Evolutionary conservation across 2,888 invertebrate genomes (phyloP).

Genomic region (Dichetophora obliterata): DNA sequence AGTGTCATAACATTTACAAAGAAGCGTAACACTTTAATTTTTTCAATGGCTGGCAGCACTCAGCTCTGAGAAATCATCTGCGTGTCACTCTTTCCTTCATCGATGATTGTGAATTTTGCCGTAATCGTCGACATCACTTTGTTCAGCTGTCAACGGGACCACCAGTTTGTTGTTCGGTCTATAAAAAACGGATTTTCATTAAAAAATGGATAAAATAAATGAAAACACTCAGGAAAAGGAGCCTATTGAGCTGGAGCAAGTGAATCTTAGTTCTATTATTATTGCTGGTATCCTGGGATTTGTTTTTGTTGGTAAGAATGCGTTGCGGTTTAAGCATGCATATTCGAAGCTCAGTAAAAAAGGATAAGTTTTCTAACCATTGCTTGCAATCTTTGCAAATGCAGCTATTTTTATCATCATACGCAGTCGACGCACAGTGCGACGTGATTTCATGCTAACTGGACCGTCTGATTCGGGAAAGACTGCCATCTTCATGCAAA

Average conservation of each 20-base stretch:
- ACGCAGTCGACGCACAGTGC: conserved; percentile 65
- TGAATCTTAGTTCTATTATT: conserved; percentile 59
- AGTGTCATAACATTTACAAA: too few species aligned
- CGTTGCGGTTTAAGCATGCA: conserved; percentile 14
- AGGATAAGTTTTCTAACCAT: background rate
- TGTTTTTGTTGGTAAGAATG: conserved; percentile 60
- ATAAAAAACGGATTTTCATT: background rate
- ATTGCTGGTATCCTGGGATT: conserved; percentile 62
- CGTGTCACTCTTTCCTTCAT: conserved; percentile 16
- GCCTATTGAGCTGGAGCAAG: conserved; percentile 54
- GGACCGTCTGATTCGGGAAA: conserved; percentile 94
- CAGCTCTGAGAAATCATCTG: conserved; percentile 10
- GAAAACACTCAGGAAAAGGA: conserved; percentile 53
- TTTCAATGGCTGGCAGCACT: conserved; percentile 12
- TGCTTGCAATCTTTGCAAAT: conserved; percentile 25
- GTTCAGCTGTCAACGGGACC: conserved; percentile 6
- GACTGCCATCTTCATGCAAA: conserved; percentile 85
- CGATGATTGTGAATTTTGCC: background rate
- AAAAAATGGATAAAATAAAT: conserved; percentile 62
- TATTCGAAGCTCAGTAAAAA: background rate
- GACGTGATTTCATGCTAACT: conserved; percentile 80
- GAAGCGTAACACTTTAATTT: too few species aligned
- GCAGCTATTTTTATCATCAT: conserved; percentile 63
- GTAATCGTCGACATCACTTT: background rate
- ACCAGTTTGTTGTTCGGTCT: conserved; percentile 3